Base-by-base conservation (phyloP, 37 sponge, comb jelly and placozoan species). In the Lycopodina hypogea region DNA sequence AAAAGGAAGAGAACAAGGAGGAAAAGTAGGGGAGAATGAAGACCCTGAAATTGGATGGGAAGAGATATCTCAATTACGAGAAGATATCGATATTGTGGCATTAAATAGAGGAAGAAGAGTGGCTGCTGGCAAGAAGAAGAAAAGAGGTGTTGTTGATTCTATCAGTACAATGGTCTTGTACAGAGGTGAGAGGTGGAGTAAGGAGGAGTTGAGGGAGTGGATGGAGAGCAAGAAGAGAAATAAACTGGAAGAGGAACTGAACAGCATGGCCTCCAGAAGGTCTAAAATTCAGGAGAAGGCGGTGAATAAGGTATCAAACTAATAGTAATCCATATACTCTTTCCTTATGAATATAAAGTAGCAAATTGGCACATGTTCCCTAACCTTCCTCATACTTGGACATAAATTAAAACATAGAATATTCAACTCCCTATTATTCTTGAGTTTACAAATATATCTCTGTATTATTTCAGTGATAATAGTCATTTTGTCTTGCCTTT, bases 191-290 rank as follows among this genome's bases (percentile, higher is more conserved):
- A 38, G 1, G 78, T 79, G 59, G 56, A 70, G 60, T 28, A 58
- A 58, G 51, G 56, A 81, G 38, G 61, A 58, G 0, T 37, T 81
- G 39, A 58, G 64, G 53, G 14, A 59, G 41, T 77, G 72, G 65
- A 59, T 78, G 62, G 39, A 39, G 18, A 71, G 60, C 45, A 81
- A 71, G 63, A 81, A 71, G 42, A 68, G 42, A 39, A 62, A 59
- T 48, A 81, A 52, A 22, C 70, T 68, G 26, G 58, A 48, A 22
- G 63, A 51, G 50, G 35, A 48, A 4, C 4, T 45, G 48, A 9
- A 45, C 4, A 45, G 48, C 9, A 45, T 45, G 48, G 3, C 23
- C 1, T 2, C 52, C 3, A 19, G 65, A 30, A 64, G 14, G 29
- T 29, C 23, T 50, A 78, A 15, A 17, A 36, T 1, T 23, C 50